Conservation (phyloP, 2,797 vertebrate genomes). For the Amblyraja radiata region DNA sequence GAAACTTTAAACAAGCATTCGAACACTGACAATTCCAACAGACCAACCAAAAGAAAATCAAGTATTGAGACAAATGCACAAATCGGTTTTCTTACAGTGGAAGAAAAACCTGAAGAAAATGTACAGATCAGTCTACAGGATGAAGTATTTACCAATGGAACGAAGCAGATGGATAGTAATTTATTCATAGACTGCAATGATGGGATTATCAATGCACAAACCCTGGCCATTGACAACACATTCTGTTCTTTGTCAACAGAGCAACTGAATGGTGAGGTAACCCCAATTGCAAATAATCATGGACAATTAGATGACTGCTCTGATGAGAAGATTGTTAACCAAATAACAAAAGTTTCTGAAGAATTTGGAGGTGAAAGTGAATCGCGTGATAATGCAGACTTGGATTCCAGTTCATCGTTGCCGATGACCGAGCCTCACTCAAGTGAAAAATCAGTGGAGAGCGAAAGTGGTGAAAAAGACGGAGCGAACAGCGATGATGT, state of each 20-base stretch:
- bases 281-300: not conserved
- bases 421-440: too few species aligned
- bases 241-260: not conserved
- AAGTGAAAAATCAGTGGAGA: not conserved
- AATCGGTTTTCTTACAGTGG: not conserved
- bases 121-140: not conserved
- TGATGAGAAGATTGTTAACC: not conserved
- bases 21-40: too few species aligned
- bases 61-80: not conserved
- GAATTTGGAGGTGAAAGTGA: not conserved
- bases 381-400: not conserved
- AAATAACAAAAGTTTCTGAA: not conserved
- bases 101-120: not conserved
- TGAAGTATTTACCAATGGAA: not conserved
- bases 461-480: slow-evolving; percentile 2
- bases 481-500: slow-evolving; percentile 39
- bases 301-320: not conserved
- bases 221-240: not conserved
- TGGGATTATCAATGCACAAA: slow-evolving; percentile 10
- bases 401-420: not conserved
- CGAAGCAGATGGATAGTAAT: slow-evolving; percentile 1
- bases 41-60: not conserved
- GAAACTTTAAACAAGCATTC: not conserved
- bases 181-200: not conserved
- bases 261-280: not conserved